Evolutionary conservation across 2,888 invertebrate genomes (phyloP), one percentile per base, ranked within the genome.

Genomic region (Melieria crassipennis): DNA sequence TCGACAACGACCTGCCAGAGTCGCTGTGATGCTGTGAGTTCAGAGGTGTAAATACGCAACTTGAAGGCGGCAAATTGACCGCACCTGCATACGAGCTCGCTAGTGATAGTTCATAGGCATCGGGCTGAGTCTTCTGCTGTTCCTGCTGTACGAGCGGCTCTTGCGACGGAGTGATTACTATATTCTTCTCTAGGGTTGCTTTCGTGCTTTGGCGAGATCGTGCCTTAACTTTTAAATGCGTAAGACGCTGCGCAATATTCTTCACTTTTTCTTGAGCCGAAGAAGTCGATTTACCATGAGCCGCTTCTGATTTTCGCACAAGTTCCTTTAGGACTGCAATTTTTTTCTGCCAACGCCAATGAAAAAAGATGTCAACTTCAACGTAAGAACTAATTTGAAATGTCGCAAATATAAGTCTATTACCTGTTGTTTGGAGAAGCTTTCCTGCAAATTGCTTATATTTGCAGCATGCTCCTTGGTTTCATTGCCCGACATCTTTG

Each of bases 291-390:
- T 80, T 82, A 57, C 81, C 83, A 62, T 83, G 83, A 16, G 80
- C 80, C 56, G 76, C 79, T 73, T 82, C 84, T 7, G 83, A 82
- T 75, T 83, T 81, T 57, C 81, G 78, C 7, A 83, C 83, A 48
- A 84, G 75, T 74, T 84, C 82, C 72, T 83, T 84, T 7, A 84
- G 76, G 6, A 81, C 84, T 50, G 82, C 80, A 69, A 84, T 84
- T 79, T 84, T 83, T 73, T 81, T 81, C 84, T 84, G 65, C 6
- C 76, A 76, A 72, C 1, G 61, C 7, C 5, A 47, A 70, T 58
- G 50, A 45, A 48, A 64, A 47, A 60, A 10, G 4, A 50, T 61
- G 10, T 46, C 11, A 46, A 66, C 5, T 52, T 13, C 58, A 30
- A 10, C 30, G 60, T 9, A 43, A 57, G 10, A 45, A 16, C 4